phyloP scores from a whole-genome alignment of 2,113 vertebrate genomes.

The Callopanchax toddi region DNA sequence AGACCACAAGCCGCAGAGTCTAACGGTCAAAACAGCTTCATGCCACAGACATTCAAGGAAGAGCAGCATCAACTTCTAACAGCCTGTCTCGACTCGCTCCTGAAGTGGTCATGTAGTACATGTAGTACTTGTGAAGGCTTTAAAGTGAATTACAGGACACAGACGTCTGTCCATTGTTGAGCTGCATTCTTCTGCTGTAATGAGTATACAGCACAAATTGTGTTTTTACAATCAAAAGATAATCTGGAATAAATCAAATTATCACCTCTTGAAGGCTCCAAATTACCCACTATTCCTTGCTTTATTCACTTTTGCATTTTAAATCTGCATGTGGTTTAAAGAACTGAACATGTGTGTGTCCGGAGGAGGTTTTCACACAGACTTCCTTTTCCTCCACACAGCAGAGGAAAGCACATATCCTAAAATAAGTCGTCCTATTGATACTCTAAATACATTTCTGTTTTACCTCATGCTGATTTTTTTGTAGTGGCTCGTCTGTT shows the following conservation, averaged over 20 bases:
- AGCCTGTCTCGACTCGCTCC: neutral
- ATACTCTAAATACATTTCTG: neutral
- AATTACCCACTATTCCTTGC: neutral
- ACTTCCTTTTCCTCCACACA: neutral
- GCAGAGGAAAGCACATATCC: neutral
- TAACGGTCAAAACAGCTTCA: slow-evolving; percentile 41
- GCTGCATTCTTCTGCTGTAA: neutral
- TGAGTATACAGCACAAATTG: no score
- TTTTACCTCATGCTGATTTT: neutral
- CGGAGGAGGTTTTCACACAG: neutral
- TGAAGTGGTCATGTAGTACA: slow-evolving; percentile 8
- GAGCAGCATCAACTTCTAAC: slow-evolving; percentile 27
- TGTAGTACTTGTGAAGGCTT: neutral
- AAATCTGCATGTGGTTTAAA: neutral
- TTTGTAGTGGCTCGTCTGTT: neutral
- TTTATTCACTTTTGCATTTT: no score
- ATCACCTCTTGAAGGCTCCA: neutral
- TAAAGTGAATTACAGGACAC: slow-evolving; percentile 8
- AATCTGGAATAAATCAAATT: neutral
- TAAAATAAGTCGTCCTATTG: neutral
- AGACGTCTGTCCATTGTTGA: neutral
- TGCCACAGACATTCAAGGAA: slow-evolving; percentile 28
- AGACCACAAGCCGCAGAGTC: slow-evolving; percentile 56
- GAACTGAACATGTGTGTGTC: neutral
- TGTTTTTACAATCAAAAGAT: no score